These are phyloP conservation scores for Triplophysa rosa DNA, from an alignment of 2,113 vertebrate genomes.

Conservation along the genomic window DNA sequence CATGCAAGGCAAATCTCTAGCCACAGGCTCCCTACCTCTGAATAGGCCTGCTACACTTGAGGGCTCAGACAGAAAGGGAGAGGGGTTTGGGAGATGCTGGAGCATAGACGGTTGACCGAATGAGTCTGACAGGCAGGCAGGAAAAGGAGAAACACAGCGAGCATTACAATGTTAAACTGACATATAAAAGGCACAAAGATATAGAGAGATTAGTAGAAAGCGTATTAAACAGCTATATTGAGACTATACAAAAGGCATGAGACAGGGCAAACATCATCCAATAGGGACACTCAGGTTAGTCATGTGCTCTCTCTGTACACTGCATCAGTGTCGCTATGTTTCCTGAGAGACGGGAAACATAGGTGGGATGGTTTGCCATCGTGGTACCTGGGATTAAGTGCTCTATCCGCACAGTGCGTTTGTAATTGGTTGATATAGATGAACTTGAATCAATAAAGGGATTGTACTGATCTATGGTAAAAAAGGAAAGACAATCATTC, in stretches of 20 bases:
- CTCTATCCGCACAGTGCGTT: conserved; percentile 83
- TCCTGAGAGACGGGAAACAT: conserved; percentile 73
- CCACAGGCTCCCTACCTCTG: conserved; percentile 79
- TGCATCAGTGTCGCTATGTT: conserved; percentile 66
- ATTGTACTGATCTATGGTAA: conserved; percentile 88
- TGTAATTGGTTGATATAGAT: conserved; percentile 82
- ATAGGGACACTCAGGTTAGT: conserved; percentile 11
- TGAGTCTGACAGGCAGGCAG: conserved; percentile 77
- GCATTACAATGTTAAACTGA: conserved; percentile 56
- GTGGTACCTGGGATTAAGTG: conserved; percentile 83
- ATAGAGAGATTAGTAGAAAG: conserved; percentile 38
- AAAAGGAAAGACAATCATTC: conserved; percentile 69
- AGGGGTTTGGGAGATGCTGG: conserved; percentile 83
- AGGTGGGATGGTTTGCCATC: conserved; percentile 73
- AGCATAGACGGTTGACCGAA: conserved; percentile 83
- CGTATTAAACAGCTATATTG: conserved; percentile 13
- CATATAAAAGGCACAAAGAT: conserved; percentile 45
- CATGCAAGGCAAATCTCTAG: conserved; percentile 44
- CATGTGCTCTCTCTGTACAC: conserved; percentile 42
- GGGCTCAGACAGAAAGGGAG: conserved; percentile 83
- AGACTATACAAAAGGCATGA: conserved; percentile 25
- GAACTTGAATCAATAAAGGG: conserved; percentile 85
- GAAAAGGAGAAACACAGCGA: conserved; percentile 54
- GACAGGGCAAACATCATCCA: conserved; percentile 29
- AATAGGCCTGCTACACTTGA: conserved; percentile 89